A percentile compares a stretch with the other conserved stretches of the same genome.
Conservation (phyloP, 1,140 invertebrate species). For the Zaprionus tsacasi region DNA sequence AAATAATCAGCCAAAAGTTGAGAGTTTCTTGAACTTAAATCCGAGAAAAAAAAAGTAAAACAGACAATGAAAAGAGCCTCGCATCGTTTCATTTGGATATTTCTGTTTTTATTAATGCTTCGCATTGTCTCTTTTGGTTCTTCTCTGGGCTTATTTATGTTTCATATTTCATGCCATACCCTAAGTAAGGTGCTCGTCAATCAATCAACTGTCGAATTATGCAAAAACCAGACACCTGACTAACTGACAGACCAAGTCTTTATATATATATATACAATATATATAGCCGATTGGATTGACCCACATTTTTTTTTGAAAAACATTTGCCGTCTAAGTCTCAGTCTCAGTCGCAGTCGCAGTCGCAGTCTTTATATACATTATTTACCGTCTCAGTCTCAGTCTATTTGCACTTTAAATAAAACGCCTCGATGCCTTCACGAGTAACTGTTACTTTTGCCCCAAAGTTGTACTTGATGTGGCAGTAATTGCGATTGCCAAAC, state of each 20-base stretch:
- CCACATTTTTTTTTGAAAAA: conserved; percentile 20
- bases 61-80: conserved; percentile 27
- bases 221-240: conserved; percentile 29
- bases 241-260: conserved; percentile 3
- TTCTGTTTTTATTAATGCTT: conserved; percentile 2
- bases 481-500: conserved; percentile 19
- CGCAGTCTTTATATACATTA: too few relatives aligned
- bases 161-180: conserved; percentile 15
- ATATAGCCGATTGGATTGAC: conserved; percentile 31
- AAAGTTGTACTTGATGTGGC: neutral
- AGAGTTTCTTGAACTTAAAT: conserved; percentile 51
- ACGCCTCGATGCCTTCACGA: conserved; percentile 24
- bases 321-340: conserved; percentile 10
- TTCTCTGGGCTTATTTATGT: conserved; percentile 19
- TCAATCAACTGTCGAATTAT: conserved; percentile 44
- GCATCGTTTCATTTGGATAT: conserved; percentile 7
- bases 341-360: neutral
- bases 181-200: conserved; percentile 6
- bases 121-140: neutral
- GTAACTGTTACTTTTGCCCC: conserved; percentile 33
- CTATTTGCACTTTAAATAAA: conserved; percentile 25
- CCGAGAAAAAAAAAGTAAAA: neutral
- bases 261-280: neutral
- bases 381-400: neutral
- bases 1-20: conserved; percentile 44